Evolutionary conservation across 2,113 vertebrate genomes (phyloP), one percentile per base, ranked within the genome.

Genomic region (Melanotaenia duboulayi): DNA sequence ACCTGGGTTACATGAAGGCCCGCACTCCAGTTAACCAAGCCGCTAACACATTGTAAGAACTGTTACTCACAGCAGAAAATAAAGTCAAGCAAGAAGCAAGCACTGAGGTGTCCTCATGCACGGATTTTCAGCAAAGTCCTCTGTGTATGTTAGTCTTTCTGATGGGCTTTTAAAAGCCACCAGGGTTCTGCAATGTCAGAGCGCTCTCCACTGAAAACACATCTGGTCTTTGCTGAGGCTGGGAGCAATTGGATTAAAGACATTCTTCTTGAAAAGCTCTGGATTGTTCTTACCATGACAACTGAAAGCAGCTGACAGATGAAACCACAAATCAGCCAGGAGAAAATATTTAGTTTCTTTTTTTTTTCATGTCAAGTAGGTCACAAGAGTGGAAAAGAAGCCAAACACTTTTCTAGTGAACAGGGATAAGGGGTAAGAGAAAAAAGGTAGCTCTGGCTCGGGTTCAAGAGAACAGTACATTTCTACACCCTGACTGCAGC

Each of bases 281-380:
- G 69, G 84, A 78, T 89, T 62, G 75, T 81, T 87, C 82, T 85
- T 87, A 84, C 85, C 82, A 79, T 89, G 89, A 93, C 80, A 89
- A 90, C 85, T 71, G 78, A 25, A 58, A 91, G 84, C 81, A 79
- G 85, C 81, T 88, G 89, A 91, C 80, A 71, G 83, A 88, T 59
- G 80, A 90, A 86, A 90, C 91, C 93, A 80, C 91, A 93, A 93
- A 91, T 92, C 89, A 88, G 84, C 42, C 79, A 85, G 88, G 89
- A 91, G 87, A 80, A 68, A 90, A 91, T 89, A 89, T 89, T 89
- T 83, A 72, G 77, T 78, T 76, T 80, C 67, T 84, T 62, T 69
- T 78, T 69, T 78, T 75, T 65, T 74, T 80, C 90, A 85, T 84
- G 77, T 89, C 81, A 82, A 85, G 73, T 69, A 76, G 84, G 76